These are phyloP conservation scores for Psittacula derbiana DNA, from an alignment of 2,797 vertebrate species.

Conservation along the genomic window DNA sequence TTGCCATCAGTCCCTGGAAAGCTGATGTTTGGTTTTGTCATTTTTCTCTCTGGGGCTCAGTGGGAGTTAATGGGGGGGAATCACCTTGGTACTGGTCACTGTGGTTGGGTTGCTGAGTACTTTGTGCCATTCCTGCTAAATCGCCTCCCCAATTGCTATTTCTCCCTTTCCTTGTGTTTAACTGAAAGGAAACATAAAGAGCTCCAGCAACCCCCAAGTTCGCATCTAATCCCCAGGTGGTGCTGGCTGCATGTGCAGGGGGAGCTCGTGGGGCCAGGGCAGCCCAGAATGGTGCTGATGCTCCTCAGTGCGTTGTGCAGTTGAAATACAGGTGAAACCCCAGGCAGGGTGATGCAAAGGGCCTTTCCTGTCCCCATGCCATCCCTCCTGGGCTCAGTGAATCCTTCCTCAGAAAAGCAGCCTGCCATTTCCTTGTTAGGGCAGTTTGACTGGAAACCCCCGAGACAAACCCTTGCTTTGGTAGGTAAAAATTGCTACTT, in stretches of 20 bases:
- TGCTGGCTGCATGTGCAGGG: accelerated
- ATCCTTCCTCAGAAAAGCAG: neutral
- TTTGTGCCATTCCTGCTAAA: neutral
- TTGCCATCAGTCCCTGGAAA: neutral
- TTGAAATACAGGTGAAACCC: neutral
- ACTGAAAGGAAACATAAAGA: neutral
- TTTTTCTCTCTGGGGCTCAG: neutral
- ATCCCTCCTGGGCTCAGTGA: neutral
- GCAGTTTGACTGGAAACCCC: slow-evolving; percentile 21
- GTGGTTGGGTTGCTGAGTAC: neutral
- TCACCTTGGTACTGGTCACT: neutral
- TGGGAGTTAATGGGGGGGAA: neutral
- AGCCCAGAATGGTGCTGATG: neutral
- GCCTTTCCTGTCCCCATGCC: neutral
- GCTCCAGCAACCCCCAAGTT: neutral
- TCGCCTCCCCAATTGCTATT: accelerated
- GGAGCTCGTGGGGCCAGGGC: neutral
- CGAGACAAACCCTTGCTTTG: neutral
- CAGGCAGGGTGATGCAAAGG: neutral
- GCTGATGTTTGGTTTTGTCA: neutral
- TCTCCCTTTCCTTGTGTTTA: neutral
- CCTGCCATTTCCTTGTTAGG: neutral
- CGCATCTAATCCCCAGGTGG: neutral
- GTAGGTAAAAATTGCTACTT: neutral
- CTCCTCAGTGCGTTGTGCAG: accelerated